These are phyloP conservation scores for Cremastobaeus sp. DNA, from an alignment of 2,888 invertebrate genomes.

Conservation along the genomic window DNA sequence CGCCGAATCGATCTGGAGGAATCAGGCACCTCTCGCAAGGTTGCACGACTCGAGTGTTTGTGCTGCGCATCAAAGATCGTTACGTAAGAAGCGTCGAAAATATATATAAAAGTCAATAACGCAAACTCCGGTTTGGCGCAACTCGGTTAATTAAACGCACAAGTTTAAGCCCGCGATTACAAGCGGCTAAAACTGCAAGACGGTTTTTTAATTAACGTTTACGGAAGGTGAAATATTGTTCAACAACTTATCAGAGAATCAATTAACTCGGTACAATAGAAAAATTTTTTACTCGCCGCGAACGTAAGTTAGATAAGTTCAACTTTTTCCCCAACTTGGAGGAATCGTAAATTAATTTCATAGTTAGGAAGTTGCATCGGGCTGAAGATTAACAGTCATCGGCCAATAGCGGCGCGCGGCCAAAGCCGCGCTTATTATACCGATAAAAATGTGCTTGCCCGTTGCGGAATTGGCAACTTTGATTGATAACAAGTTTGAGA, in stretches of 20 bases:
- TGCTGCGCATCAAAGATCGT: slow-evolving; percentile 57
- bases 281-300: slow-evolving; percentile 7
- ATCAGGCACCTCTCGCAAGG: slow-evolving; percentile 56
- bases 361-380: neutral
- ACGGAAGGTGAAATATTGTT: slow-evolving; percentile 11
- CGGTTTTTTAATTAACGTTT: slow-evolving; percentile 11
- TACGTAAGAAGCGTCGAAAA: slow-evolving; percentile 52
- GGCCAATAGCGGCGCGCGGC: too few relatives aligned
- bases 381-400: slow-evolving; percentile 4
- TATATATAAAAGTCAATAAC: slow-evolving; percentile 23
- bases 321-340: slow-evolving; percentile 6
- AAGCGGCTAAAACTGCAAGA: neutral
- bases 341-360: slow-evolving; percentile 22
- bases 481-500: slow-evolving; percentile 16
- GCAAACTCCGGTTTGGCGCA: slow-evolving; percentile 10
- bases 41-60: slow-evolving; percentile 51
- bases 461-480: too few relatives aligned
- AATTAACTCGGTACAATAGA: slow-evolving; percentile 10
- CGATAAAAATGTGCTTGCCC: too few relatives aligned
- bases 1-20: slow-evolving; percentile 66
- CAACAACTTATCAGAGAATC: slow-evolving; percentile 2
- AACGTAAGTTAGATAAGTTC: neutral
- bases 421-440: too few relatives aligned
- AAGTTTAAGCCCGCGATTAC: neutral
- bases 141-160: slow-evolving; percentile 32